Base-by-base conservation (phyloP, 2,113 vertebrate species). In the Arvicanthis niloticus region DNA sequence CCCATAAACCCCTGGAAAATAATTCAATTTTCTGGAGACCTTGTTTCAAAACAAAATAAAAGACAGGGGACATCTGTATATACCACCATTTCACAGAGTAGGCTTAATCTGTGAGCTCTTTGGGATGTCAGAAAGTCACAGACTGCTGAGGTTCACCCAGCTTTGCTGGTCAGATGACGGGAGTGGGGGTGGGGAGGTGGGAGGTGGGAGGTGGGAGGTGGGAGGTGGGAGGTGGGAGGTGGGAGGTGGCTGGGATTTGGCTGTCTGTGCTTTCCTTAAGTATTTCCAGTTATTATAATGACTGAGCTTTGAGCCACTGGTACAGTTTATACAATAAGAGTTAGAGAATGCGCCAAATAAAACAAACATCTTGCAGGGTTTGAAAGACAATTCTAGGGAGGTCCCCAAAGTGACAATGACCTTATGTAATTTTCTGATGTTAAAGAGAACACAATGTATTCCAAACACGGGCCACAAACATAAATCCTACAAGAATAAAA, bases 351-450 rank as follows among this genome's bases (percentile, higher is more conserved):
- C 42, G 88, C 75, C 73, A 91, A 95, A 90, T 22, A 92, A 90
- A 96, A 87, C 80, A 92, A 92, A 94, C 53, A 88, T 87, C 87
- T 68, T 77, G 4, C 70, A 29, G 68, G 37, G 48, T 45, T 87
- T 70, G 60, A 24, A 84, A 78, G 34, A 62, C 72, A 89, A 60
- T 37, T 58, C 62, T 16, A 60, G 45, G 60, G 82, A 86, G 1
- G 40, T 37, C 11, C 67, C 78, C 24, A 16, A 91, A 77, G 58
- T 90, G 76, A 96, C 91, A 89, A n/a, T 19, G 94, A 65, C 65
- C 82, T 92, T 73, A 48, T 58, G 45, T 60, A 37, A 95, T 75
- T 89, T 87, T 92, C 80, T 73, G 78, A 85, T 68, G 65, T 93
- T 62, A 62, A 92, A 95, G 29, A 86, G 22, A 93, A 34, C 60